phyloP scores from a whole-genome alignment of 37 sponge, comb jelly and placozoan species.

The Lycopodina hypogea region DNA sequence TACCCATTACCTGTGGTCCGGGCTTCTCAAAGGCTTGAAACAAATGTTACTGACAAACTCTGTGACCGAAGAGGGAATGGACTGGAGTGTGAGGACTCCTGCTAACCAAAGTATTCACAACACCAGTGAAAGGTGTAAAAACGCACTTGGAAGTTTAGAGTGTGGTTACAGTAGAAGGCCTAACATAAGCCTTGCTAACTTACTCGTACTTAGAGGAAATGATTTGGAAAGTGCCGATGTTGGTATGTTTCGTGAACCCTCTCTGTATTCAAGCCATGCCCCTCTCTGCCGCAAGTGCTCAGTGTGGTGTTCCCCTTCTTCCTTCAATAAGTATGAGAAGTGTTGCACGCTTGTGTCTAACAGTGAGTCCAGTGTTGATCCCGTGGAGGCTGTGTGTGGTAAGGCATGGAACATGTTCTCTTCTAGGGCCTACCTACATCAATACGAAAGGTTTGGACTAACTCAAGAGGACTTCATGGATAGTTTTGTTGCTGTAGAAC shows the following conservation, averaged over 20 bases:
- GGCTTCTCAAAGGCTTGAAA: constrained; percentile 69
- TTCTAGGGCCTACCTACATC: constrained; percentile 78
- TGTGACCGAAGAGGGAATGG: constrained; percentile 75
- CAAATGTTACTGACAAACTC: constrained; percentile 83
- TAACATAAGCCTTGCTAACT: constrained; percentile 60
- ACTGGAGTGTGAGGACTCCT: constrained; percentile 46
- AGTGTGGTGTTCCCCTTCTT: constrained; percentile 34
- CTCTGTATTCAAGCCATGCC: constrained; percentile 36
- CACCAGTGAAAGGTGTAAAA: neutral
- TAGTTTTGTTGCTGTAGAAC: constrained; percentile 70
- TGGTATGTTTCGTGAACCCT: constrained; percentile 14
- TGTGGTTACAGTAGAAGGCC: neutral
- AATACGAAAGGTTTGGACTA: constrained; percentile 72
- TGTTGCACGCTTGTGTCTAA: constrained; percentile 64
- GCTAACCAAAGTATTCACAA: neutral
- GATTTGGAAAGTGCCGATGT: constrained; percentile 38
- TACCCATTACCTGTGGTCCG: constrained; percentile 68
- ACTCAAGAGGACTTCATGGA: constrained; percentile 53
- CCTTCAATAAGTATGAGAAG: constrained; percentile 80
- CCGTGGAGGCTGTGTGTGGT: constrained; percentile 43
- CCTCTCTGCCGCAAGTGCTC: constrained; percentile 17
- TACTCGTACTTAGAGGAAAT: constrained; percentile 63
- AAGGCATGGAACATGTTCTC: constrained; percentile 78
- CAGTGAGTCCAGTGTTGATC: constrained; percentile 54
- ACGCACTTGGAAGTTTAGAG: neutral